Evolutionary conservation across 1,140 invertebrate genomes (phyloP), one percentile per base, ranked within the genome.

Genomic region (Amyelois transitella): DNA sequence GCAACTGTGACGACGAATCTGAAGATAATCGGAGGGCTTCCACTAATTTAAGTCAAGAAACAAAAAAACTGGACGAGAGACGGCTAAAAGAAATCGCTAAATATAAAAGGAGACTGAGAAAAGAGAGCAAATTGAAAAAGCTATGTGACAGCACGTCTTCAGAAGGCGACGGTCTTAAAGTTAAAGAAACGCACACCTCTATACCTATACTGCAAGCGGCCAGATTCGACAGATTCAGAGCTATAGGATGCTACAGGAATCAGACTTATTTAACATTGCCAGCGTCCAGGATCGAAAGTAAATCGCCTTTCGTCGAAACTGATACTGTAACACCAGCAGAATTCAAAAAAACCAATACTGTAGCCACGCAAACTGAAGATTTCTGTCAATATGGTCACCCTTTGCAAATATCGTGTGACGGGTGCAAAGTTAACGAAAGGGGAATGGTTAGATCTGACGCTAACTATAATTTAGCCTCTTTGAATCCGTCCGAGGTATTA

Each of bases 1-100:
- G 92, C 81, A 90, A 77, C 22, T 92, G 90, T 66, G 91, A 92
- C 62, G 91, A 91, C 18, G 91, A 92, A 60, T 86, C 86, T 0
- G 87, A 83, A 56, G 76, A 70, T 18, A 75, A 64, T 53, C 70
- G 66, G 18, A 66, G 58, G 53, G 58, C 62, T 63, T 66, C 66
- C 62, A 65, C 57, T 69, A 66, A 67, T 59, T 43, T 62, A 62
- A 69, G 49, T 55, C 54, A 71, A 18, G 73, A 71, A 48, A 43
- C 74, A 14, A 83, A 81, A 60, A 80, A 75, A 56, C 53, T 85
- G n/a, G 82, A 89, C 61, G 84, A 88, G 48, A 57, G 73, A 12
- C 54, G 81, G 18, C 24, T 82, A 43, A 88, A 88, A 62, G 86
- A 89, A 52, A 84, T 88, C 58, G 87, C 86, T 6, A 89, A 89